Evolutionary conservation across 2,888 invertebrate species (phyloP).

Genomic region (Orchesella flavescens): DNA sequence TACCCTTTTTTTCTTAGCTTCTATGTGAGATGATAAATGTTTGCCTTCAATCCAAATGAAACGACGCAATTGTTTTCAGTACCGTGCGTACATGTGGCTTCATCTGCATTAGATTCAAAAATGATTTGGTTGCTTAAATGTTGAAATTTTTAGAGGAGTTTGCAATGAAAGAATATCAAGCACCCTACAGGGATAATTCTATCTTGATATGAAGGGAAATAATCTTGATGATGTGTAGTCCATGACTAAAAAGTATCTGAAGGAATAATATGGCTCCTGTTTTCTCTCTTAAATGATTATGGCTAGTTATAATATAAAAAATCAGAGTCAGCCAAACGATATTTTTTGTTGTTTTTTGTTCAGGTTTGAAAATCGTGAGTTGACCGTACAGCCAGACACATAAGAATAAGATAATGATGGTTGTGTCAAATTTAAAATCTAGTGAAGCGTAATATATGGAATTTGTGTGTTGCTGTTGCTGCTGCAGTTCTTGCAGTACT

Average conservation of each 20-base stretch:
- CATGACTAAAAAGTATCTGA: slow-evolving; percentile 22
- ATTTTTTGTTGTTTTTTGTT: slow-evolving; percentile 7
- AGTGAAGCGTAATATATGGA: slow-evolving; percentile 55
- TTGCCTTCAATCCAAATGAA: slow-evolving; percentile 44
- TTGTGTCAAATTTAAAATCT: slow-evolving; percentile 59
- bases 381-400: slow-evolving; percentile 31
- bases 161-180: slow-evolving; percentile 10
- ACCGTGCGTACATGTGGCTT: slow-evolving; percentile 15
- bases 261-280: slow-evolving; percentile 43
- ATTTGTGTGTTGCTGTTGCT: slow-evolving; percentile 25
- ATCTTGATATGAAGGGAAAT: slow-evolving; percentile 47
- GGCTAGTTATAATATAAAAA: not conserved
- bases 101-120: not conserved
- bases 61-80: slow-evolving; percentile 46
- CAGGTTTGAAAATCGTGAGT: slow-evolving; percentile 57
- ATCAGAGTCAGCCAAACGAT: slow-evolving; percentile 3
- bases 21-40: slow-evolving; percentile 45
- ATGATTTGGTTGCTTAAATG: not conserved
- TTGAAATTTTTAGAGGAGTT: slow-evolving; percentile 17
- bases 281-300: slow-evolving; percentile 23
- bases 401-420: slow-evolving; percentile 60
- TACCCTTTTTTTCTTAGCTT: slow-evolving; percentile 24
- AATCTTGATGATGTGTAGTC: not conserved
- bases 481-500: slow-evolving; percentile 40
- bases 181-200: slow-evolving; percentile 62